These are phyloP conservation scores for Dryomyza anilis DNA, from an alignment of 2,888 invertebrate genomes.

Conservation along the genomic window DNA sequence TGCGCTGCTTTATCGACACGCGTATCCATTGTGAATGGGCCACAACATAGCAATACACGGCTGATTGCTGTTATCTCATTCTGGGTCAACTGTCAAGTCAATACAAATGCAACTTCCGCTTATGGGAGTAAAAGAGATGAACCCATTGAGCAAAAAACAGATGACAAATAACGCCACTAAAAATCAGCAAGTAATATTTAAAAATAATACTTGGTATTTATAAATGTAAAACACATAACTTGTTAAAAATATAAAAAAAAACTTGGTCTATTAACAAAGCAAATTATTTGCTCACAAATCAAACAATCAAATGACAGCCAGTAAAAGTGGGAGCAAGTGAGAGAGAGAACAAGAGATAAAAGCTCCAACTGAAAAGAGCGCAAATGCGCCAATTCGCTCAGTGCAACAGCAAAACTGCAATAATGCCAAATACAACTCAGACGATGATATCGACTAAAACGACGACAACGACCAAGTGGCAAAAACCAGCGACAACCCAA, in stretches of 20 bases:
- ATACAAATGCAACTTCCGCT: background rate
- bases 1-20: background rate
- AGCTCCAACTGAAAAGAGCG: too few species aligned
- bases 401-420: slow-evolving; percentile 10
- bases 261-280: background rate
- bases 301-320: slow-evolving; percentile 31
- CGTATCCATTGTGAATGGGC: slow-evolving; percentile 8
- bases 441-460: too few species aligned
- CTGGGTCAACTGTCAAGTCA: background rate
- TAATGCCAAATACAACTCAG: slow-evolving; percentile 1
- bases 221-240: too few species aligned
- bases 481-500: background rate
- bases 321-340: slow-evolving; percentile 25
- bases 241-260: background rate
- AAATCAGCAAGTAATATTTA: too few species aligned
- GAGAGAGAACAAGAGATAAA: slow-evolving; percentile 28
- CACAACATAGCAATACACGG: background rate
- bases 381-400: background rate
- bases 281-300: slow-evolving; percentile 2
- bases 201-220: too few species aligned
- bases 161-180: too few species aligned
- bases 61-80: background rate
- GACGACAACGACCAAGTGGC: background rate
- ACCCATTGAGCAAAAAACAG: too few species aligned
- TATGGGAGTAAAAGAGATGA: background rate